Conservation (phyloP, 2,888 invertebrate genomes). For the Cylindroiulus punctatus region DNA sequence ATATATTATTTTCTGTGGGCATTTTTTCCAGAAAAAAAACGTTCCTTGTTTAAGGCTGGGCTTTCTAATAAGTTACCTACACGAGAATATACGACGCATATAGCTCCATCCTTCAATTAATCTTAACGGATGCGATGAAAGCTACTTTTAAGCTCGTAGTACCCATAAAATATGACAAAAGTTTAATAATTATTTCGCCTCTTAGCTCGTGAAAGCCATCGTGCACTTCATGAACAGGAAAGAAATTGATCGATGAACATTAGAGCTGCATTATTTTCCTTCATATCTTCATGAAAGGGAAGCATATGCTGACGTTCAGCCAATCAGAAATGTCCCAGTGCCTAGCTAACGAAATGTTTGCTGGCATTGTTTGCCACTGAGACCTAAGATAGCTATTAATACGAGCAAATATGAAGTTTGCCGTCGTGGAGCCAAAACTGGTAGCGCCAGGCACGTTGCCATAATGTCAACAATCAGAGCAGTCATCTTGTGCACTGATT, state of each 20-base stretch:
- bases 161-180: not conserved
- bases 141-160: not conserved
- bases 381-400: not conserved
- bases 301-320: not conserved
- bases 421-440: not conserved
- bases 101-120: not conserved
- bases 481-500: not conserved
- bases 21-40: not conserved
- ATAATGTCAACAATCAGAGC: not conserved
- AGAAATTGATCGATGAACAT: slow-evolving; percentile 26
- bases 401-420: not conserved
- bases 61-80: not conserved
- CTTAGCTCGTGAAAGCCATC: not conserved
- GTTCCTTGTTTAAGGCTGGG: not conserved
- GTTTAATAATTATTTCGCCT: slow-evolving; percentile 25
- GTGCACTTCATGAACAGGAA: slow-evolving; percentile 29
- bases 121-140: not conserved
- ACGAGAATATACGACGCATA: not conserved
- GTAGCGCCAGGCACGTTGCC: not conserved
- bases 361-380: not conserved
- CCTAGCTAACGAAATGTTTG: not conserved
- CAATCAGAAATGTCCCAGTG: not conserved
- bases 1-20: not conserved
- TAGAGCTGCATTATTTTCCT: slow-evolving; percentile 29
- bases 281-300: slow-evolving; percentile 5